Evolutionary conservation across 2,888 invertebrate species (phyloP), one percentile per base, ranked within the genome.

Genomic region (Cantharis lateralis): DNA sequence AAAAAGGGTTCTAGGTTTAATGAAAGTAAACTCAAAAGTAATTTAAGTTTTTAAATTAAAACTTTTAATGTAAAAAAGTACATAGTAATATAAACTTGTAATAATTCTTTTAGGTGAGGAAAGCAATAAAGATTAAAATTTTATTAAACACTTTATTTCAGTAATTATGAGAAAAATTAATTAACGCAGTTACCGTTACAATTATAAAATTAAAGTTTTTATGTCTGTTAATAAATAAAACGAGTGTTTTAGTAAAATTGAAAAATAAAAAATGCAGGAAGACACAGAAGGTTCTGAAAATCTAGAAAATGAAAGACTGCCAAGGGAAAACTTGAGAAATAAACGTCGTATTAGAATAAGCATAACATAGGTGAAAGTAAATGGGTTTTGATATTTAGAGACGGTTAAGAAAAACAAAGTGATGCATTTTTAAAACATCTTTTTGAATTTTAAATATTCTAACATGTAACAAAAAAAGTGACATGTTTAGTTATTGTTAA

Each of bases 41-140:
- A 73, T 73, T 68, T 73, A 62, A 68, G 73, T 73, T 73, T 66
- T 66, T 73, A 73, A 68, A 68, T 68, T 74, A 48, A 70, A 69
- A 66, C 64, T 66, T 66, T 18, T 74, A 62, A 32, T 26, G 20
- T 68, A 48, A 16, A 69, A 73, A 73, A 69, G 64, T 66, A 18
- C 24, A 48, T 48, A 48, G 48, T 24, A 24, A 66, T 24, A 66
- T 66, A 66, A 66, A 66, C 24, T 66, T 66, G 64, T 66, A 66
- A 66, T 66, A 66, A 66, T 66, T 66, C 64, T 18, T 18, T 18
- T 66, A 24, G 64, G 64, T 66, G 64, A 66, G 16, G 18, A 66
- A 66, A 66, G 64, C 20, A 20, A 66, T 66, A 24, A 66, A 66
- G 24, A 66, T 20, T 20, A 20, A 66, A 66, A 66, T 66, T 66